Evolutionary conservation across 2,113 vertebrate species (phyloP).

Genomic region (Potamarius usumacintae): DNA sequence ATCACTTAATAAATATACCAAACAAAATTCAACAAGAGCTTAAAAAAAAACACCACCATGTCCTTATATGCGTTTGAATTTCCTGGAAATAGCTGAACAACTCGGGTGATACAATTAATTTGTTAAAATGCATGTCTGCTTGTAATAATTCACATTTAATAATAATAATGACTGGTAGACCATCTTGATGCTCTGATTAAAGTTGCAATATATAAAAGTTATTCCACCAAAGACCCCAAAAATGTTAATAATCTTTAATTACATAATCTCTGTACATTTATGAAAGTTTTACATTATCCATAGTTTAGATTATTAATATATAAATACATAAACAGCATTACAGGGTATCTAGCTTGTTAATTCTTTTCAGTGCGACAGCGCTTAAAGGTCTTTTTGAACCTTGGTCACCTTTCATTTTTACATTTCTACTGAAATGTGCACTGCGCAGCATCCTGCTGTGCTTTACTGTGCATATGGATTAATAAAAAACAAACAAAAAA

Average conservation of each 20-base stretch:
- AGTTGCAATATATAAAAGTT: neutral
- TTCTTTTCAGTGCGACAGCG: constrained; percentile 35
- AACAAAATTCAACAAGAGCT: neutral
- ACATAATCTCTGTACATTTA: constrained; percentile 76
- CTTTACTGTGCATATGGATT: neutral
- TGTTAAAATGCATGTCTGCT: neutral
- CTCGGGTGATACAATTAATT: neutral
- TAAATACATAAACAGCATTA: constrained; percentile 54
- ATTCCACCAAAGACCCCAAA: neutral
- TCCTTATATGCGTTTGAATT: neutral
- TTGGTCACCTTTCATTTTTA: constrained; percentile 18
- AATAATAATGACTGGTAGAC: neutral
- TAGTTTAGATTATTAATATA: constrained; percentile 53
- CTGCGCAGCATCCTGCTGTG: neutral
- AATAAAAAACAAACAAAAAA: neutral
- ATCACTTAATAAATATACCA: neutral
- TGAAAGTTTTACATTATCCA: constrained; percentile 67
- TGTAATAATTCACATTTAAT: no score
- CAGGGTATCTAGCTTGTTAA: constrained; percentile 5
- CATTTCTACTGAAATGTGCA: constrained; percentile 36
- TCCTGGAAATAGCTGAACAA: neutral
- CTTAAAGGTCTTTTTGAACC: neutral
- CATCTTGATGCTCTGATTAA: neutral
- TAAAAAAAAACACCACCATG: neutral
- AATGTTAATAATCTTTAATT: constrained; percentile 71